Evolutionary conservation across 1,140 invertebrate species (phyloP).

Genomic region (Cyclina sinensis): DNA sequence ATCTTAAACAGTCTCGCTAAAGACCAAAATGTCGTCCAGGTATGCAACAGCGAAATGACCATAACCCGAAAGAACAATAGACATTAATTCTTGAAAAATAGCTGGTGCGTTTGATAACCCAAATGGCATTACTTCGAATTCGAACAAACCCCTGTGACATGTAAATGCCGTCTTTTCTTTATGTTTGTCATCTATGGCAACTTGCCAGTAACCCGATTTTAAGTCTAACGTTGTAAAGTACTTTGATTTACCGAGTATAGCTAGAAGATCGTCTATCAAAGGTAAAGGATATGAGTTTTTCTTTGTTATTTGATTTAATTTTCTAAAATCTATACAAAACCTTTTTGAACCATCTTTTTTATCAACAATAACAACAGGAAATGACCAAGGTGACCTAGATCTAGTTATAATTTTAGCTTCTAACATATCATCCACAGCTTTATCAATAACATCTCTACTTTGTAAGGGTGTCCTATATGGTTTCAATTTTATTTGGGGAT

Average conservation of each 20-base stretch:
- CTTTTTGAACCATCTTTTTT: constrained; percentile 16
- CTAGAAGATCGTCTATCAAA: constrained; percentile 33
- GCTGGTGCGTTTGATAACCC: not conserved
- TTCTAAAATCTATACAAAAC: constrained; percentile 45
- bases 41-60: constrained; percentile 13
- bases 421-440: constrained; percentile 70
- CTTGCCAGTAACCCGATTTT: constrained; percentile 29
- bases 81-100: constrained; percentile 4
- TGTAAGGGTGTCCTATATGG: constrained; percentile 69
- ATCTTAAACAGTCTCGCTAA: not conserved
- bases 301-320: constrained; percentile 19
- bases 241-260: not conserved
- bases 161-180: constrained; percentile 16
- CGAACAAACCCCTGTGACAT: constrained; percentile 16
- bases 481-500: constrained; percentile 65
- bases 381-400: constrained; percentile 72
- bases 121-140: constrained; percentile 11
- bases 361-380: constrained; percentile 62
- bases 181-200: not conserved
- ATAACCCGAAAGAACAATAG: not conserved
- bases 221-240: constrained; percentile 26
- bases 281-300: constrained; percentile 32
- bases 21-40: constrained; percentile 31
- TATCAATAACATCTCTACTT: constrained; percentile 38
- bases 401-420: constrained; percentile 62